Conservation (phyloP, 2,888 invertebrate genomes). For the Carabus problematicus region DNA sequence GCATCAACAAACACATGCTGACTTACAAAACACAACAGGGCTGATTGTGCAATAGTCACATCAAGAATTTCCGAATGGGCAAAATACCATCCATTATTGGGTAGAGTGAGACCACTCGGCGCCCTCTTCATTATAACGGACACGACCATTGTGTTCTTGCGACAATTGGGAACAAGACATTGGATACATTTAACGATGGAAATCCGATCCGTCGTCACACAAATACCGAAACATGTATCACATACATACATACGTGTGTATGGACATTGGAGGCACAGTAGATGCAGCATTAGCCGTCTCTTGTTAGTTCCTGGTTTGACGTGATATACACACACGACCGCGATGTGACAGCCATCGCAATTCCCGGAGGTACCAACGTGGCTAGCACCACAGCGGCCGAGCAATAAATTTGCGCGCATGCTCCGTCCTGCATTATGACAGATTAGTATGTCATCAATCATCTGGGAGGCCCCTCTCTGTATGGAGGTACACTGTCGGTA, state of each 20-base stretch:
- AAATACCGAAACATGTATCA: too few species aligned
- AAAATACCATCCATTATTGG: conserved; percentile 23
- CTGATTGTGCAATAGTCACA: too few species aligned
- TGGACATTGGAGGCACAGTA: neutral
- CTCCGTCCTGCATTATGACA: conserved; percentile 57
- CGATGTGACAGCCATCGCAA: conserved; percentile 37
- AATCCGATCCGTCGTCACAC: conserved; percentile 14
- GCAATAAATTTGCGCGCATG: conserved; percentile 56
- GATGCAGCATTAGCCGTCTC: conserved; percentile 4
- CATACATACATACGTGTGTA: neutral
- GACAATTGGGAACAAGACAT: conserved; percentile 29
- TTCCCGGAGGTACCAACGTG: conserved; percentile 30
- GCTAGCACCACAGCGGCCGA: conserved; percentile 41
- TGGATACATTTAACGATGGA: conserved; percentile 36
- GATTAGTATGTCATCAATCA: conserved; percentile 60
- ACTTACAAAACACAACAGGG: too few species aligned
- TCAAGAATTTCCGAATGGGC: neutral
- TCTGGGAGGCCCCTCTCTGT: conserved; percentile 49
- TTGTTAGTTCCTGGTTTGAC: neutral
- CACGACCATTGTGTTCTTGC: conserved; percentile 18
- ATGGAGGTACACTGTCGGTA: neutral
- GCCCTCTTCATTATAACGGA: conserved; percentile 30
- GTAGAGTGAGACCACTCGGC: neutral
- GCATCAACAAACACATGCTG: too few species aligned
- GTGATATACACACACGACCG: conserved; percentile 8